These are phyloP conservation scores for Gulo gulo DNA, from an alignment of 2,113 vertebrate species.

Conservation along the genomic window DNA sequence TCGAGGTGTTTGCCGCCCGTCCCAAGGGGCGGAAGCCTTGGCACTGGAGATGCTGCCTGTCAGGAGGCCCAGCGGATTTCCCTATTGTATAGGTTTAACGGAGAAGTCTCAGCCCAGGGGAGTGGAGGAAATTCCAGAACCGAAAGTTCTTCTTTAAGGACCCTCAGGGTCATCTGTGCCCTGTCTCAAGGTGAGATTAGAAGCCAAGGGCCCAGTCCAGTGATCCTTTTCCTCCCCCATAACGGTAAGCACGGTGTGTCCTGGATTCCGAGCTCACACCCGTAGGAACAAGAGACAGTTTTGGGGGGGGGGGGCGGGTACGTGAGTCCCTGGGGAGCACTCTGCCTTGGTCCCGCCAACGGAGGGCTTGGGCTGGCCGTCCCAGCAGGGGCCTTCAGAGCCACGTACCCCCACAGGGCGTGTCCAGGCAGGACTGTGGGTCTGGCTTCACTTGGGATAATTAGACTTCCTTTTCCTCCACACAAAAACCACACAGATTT, in stretches of 20 bases:
- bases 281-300: not conserved
- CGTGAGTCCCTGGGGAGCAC: not conserved
- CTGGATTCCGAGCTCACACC: not conserved
- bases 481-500: not conserved
- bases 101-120: not conserved
- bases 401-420: accelerated
- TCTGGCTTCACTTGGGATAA: not conserved
- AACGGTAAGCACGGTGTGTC: not conserved
- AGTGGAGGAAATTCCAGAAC: not conserved
- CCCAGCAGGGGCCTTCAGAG: not conserved
- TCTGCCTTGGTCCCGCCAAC: not conserved
- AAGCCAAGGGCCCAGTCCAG: accelerated
- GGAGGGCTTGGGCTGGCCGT: not conserved
- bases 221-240: too few species aligned
- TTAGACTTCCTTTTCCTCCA: not conserved
- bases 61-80: not conserved
- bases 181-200: not conserved
- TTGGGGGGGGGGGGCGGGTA: not conserved
- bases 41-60: accelerated
- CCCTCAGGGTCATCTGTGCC: not conserved
- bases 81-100: accelerated
- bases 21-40: not conserved
- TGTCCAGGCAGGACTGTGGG: not conserved
- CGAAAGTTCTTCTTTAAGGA: not conserved
- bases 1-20: accelerated